Conservation (phyloP, 2,888 invertebrate genomes). For the Zaprionus bogoriensis region DNA sequence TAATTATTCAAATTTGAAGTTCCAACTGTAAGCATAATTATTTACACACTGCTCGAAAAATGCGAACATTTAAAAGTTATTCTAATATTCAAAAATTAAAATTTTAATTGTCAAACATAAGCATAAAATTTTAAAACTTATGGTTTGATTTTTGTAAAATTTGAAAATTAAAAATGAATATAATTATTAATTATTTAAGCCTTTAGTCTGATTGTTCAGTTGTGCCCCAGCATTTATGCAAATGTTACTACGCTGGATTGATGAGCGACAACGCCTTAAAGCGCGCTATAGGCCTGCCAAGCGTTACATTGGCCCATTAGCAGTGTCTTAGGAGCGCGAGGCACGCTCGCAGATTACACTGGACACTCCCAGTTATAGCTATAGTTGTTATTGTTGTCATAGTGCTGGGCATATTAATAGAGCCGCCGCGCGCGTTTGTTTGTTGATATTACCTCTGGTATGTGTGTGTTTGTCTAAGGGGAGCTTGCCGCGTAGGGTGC, state of each 20-base stretch:
- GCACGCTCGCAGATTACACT: background rate
- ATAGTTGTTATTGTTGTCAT: background rate
- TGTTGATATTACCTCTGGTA: background rate
- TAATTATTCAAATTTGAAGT: too few relatives aligned
- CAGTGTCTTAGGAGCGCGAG: background rate
- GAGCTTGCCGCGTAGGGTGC: background rate
- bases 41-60: too few relatives aligned
- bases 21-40: too few relatives aligned
- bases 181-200: background rate
- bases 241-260: conserved; percentile 2
- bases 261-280: conserved; percentile 11
- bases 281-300: too few relatives aligned
- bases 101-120: too few relatives aligned
- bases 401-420: background rate
- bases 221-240: background rate
- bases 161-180: background rate
- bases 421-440: background rate
- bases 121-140: too few relatives aligned
- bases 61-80: too few relatives aligned
- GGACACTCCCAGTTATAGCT: background rate
- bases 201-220: background rate
- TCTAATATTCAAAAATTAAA: too few relatives aligned
- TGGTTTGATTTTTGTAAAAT: too few relatives aligned
- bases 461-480: too few relatives aligned
- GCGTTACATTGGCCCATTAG: background rate